Base-by-base conservation (phyloP, 2,888 invertebrate genomes). In the Eristalis tenax region DNA sequence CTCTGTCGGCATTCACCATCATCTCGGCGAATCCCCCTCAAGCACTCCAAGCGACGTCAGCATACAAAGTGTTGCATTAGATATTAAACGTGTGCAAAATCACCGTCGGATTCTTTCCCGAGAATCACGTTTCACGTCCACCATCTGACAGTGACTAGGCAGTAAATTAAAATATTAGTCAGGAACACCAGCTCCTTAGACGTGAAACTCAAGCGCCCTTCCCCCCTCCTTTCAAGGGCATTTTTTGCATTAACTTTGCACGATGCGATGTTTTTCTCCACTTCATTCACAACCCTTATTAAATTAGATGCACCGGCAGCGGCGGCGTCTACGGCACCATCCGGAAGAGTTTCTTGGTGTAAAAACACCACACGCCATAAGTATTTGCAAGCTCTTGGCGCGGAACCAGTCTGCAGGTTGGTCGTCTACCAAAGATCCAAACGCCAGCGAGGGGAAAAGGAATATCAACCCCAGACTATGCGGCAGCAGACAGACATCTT, bases 401-500 rank as follows among this genome's bases (percentile, higher is more conserved):
- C 69, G 69, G 70, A 75, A 86, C 63, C 74, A 32, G 69, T 35
- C 26, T 43, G 40, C 18, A 65, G n/a, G 40, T 35, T 35, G 35
- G 35, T 35, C 35, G 35, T 11, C 11, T 11, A 11, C 28, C 28
- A 28, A 28, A 0, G 28, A 28, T 4, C 28, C 4, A 11, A 8
- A 11, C 4, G 35, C 35, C 35, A 35, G 35, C 11, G 35, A 11
- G 56, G 35, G 28, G 63, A 50, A 22, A 35, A 43, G 5, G 22
- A 43, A 68, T 26, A 65, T 57, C 68, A 79, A 63, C 64, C 75
- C 23, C 76, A 87, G 87, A 83, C 87, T 76, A 71, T 83, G 83
- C 71, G 83, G 87, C 79, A 78, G 87, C 79, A 87, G 87, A 87
- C 87, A 79, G 87, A 87, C 83, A 87, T 83, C 87, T 87, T 87